Percentiles rank a stretch among this genome's conserved stretches.
phyloP scores from a whole-genome alignment of 2,888 invertebrate genomes.

The Gerosis bhagava region DNA sequence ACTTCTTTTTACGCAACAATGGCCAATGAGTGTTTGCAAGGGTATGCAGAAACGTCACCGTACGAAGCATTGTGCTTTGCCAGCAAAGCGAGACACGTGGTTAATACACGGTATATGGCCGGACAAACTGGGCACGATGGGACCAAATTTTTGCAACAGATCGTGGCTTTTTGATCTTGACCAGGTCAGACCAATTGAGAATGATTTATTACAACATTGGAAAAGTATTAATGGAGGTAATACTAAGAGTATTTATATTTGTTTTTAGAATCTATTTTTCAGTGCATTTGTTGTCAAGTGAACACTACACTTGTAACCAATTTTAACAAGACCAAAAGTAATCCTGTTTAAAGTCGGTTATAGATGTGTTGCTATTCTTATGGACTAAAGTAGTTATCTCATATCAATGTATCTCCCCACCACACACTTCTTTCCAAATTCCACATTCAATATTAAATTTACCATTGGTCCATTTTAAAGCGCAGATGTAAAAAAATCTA shows the following conservation, averaged over 20 bases:
- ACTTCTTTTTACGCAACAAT: conserved; percentile 90
- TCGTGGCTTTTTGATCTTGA: conserved; percentile 85
- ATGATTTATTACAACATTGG: conserved; percentile 85
- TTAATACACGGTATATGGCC: conserved; percentile 94
- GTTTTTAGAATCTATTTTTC: not conserved
- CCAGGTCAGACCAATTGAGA: conserved; percentile 81
- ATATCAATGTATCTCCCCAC: no score
- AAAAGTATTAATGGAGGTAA: conserved; percentile 86
- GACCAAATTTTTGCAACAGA: conserved; percentile 88
- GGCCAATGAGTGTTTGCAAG: conserved; percentile 86
- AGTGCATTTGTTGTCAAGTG: no score
- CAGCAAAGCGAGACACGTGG: conserved; percentile 84
- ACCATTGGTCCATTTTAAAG: no score
- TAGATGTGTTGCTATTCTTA: no score
- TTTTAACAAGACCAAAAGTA: no score
- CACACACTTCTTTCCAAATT: no score
- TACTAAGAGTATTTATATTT: conserved; percentile 12
- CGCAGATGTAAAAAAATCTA: no score
- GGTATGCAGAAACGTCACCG: conserved; percentile 85
- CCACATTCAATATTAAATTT: no score
- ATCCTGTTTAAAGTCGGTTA: no score
- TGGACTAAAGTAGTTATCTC: no score
- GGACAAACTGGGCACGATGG: conserved; percentile 84
- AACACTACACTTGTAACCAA: no score
- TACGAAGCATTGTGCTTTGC: conserved; percentile 84